phyloP scores from a whole-genome alignment of 1,140 invertebrate species.

The Drosophila grimshawi region DNA sequence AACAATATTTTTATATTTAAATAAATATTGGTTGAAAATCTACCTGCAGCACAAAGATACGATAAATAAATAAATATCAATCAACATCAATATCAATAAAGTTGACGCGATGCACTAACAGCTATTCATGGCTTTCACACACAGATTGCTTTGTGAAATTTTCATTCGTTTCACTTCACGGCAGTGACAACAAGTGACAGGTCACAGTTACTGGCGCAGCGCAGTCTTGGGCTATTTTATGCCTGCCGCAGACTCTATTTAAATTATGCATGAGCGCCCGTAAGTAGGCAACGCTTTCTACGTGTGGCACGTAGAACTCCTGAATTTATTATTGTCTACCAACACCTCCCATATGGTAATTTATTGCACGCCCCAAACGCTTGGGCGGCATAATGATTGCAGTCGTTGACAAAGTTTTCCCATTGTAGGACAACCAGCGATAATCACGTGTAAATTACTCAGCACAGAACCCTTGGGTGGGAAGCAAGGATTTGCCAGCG shows the following conservation, averaged over 20 bases:
- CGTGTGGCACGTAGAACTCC: conserved; percentile 50
- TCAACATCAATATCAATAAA: no score
- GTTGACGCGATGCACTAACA: no score
- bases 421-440: conserved; percentile 44
- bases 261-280: conserved; percentile 53
- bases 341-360: conserved; percentile 38
- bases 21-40: no score
- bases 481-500: conserved; percentile 15
- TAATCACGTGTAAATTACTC: conserved; percentile 65
- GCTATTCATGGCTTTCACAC: no score
- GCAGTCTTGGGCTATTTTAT: neutral
- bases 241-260: conserved; percentile 9
- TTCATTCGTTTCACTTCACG: neutral
- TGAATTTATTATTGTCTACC: conserved; percentile 62
- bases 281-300: conserved; percentile 54
- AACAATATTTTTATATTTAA: no score
- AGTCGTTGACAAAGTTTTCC: conserved; percentile 54
- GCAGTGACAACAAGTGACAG: neutral
- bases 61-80: no score
- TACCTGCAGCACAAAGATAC: no score
- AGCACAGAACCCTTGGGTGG: conserved; percentile 15
- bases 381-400: conserved; percentile 50
- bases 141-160: no score
- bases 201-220: conserved; percentile 11
- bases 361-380: conserved; percentile 7